Evolutionary conservation across 1,140 invertebrate genomes (phyloP).

Genomic region (Penaeus vannamei): DNA sequence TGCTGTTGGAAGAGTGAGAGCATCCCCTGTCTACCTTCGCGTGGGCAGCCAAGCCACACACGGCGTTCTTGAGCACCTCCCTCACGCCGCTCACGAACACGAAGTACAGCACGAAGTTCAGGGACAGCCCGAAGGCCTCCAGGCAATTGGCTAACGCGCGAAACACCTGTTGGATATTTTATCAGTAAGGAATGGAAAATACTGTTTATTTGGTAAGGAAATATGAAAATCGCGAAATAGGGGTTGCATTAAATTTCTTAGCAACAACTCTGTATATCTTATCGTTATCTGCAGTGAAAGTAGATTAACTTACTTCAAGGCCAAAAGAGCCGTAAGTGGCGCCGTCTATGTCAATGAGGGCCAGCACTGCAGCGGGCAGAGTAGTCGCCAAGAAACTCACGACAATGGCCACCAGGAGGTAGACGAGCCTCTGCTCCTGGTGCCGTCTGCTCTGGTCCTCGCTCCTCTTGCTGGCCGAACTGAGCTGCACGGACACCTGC

Average conservation of each 20-base stretch:
- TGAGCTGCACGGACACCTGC: background rate
- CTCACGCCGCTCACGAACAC: slow-evolving; percentile 52
- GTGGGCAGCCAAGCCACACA: background rate
- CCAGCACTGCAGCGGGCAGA: slow-evolving; percentile 61
- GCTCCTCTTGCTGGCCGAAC: background rate
- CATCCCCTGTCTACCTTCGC: background rate
- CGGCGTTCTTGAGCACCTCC: slow-evolving; percentile 31
- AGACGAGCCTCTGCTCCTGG: slow-evolving; percentile 46
- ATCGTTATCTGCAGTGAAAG: no score
- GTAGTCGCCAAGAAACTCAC: slow-evolving; percentile 61
- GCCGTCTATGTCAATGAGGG: slow-evolving; percentile 57
- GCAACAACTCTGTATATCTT: background rate
- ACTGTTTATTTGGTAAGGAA: background rate
- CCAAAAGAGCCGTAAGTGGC: slow-evolving; percentile 44
- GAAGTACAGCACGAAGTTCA: slow-evolving; percentile 67
- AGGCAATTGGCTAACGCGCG: slow-evolving; percentile 61
- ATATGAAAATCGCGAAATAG: no score
- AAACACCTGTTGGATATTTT: slow-evolving; percentile 56
- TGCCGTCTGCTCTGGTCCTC: slow-evolving; percentile 22
- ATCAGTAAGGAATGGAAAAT: background rate
- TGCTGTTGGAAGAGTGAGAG: background rate
- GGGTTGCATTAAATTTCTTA: no score
- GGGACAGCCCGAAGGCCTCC: slow-evolving; percentile 62
- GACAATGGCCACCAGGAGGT: slow-evolving; percentile 60
- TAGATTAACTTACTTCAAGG: slow-evolving; percentile 53